These are phyloP conservation scores for Ephialtes manifestator DNA, from an alignment of 2,888 invertebrate species.

Conservation along the genomic window DNA sequence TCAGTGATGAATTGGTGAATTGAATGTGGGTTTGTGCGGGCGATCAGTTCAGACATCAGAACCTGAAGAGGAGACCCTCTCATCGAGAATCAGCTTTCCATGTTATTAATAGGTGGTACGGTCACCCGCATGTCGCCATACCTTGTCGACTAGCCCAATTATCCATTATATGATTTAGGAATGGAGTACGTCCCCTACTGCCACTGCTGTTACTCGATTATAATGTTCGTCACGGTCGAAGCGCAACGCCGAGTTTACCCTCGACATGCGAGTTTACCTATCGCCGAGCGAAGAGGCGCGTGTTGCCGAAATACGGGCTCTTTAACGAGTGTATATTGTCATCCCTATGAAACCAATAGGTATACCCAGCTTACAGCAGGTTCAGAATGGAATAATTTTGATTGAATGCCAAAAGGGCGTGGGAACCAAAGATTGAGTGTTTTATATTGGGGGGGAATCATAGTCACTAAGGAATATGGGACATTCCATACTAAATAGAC, in stretches of 20 bases:
- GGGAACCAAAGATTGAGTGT: background rate
- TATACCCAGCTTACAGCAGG: no score
- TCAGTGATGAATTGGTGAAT: background rate
- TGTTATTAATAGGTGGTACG: slow-evolving; percentile 1
- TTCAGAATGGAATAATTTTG: background rate
- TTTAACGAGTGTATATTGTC: background rate
- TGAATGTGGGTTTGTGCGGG: background rate
- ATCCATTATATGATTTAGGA: slow-evolving; percentile 58
- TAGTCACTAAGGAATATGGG: no score
- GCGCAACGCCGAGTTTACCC: slow-evolving; percentile 15
- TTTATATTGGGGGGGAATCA: no score
- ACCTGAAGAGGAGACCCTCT: background rate
- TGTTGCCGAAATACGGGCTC: slow-evolving; percentile 61
- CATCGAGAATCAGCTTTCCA: background rate
- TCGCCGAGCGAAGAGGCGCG: slow-evolving; percentile 12
- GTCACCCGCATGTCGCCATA: slow-evolving; percentile 58
- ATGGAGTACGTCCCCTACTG: slow-evolving; percentile 37
- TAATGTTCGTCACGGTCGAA: slow-evolving; percentile 7
- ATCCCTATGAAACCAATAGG: background rate
- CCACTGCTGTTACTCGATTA: slow-evolving; percentile 54
- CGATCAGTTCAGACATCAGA: background rate
- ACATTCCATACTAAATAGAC: no score
- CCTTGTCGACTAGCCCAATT: slow-evolving; percentile 48
- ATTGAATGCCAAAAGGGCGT: background rate
- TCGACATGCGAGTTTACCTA: slow-evolving; percentile 22